Evolutionary conservation across 2,113 vertebrate species (phyloP), one percentile per base, ranked within the genome.

Genomic region (Eudyptes chrysolophus): DNA sequence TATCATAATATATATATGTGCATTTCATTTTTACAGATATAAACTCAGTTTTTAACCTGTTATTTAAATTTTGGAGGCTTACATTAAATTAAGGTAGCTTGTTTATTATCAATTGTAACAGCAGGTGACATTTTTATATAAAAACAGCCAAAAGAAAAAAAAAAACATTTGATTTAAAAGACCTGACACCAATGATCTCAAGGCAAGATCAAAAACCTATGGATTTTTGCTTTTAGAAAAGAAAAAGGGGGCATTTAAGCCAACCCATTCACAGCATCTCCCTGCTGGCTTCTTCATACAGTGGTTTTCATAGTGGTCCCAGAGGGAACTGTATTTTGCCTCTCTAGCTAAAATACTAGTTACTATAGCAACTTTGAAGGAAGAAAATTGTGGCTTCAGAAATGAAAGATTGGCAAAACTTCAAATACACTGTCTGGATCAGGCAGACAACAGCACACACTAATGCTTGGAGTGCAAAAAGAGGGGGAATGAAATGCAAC

Each of bases 41-140:
- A 98, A 98, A 97, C 96, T 97, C 97, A 93, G 92, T 96, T 97
- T 97, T 97, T 97, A 97, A 97, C 97, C 98, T 98, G 98, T 95
- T 95, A 97, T 97, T 97, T 98, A 96, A 97, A 86, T 97, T 97
- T 98, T 98, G 98, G 97, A 98, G 97, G 98, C 97, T 97, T 97
- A 98, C 97, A 98, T 97, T 98, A 98, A 98, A 98, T 98, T 98
- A 98, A 98, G 97, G 97, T 98, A 98, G 98, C 97, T 98, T 96
- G 88, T 96, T 98, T 96, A 98, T 79, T 98, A 97, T 98, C 96
- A 97, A 91, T 84, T 98, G 96, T 97, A 97, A 98, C 97, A 97
- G 97, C 97, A 98, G 97, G 97, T 98, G 98, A 98, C 97, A 97
- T 95, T 98, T 97, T 98, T 95, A 98, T 98, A 98, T 97, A 98